phyloP scores from a whole-genome alignment of 2,797 vertebrate species.

The Melanotaenia parkinsoni region DNA sequence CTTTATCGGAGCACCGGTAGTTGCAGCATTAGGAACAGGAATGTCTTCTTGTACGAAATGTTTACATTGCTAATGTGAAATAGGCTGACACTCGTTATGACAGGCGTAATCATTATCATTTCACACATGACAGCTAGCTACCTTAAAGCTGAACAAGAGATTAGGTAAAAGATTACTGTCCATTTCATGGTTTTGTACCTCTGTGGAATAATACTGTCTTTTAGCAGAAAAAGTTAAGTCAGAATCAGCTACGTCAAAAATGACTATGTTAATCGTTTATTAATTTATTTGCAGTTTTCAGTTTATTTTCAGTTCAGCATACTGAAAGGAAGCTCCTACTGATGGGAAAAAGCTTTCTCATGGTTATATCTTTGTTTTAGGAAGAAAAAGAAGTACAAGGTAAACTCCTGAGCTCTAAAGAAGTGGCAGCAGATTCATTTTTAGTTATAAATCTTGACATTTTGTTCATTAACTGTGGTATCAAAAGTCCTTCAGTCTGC shows the following conservation, averaged over 20 bases:
- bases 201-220: conserved; percentile 44
- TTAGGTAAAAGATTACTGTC: conserved; percentile 62
- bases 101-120: conserved; percentile 70
- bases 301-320: conserved; percentile 31
- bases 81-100: conserved; percentile 63
- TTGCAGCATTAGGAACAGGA: conserved; percentile 57
- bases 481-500: conserved; percentile 6
- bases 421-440: background rate
- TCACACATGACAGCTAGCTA: conserved; percentile 55
- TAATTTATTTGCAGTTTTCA: conserved; percentile 15
- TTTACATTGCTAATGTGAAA: conserved; percentile 75
- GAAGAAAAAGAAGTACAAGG: background rate
- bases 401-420: background rate
- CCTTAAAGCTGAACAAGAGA: conserved; percentile 62
- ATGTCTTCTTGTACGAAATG: conserved; percentile 58
- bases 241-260: conserved; percentile 36
- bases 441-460: background rate
- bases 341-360: conserved; percentile 1
- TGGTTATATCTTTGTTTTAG: conserved; percentile 18
- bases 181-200: conserved; percentile 53
- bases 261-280: conserved; percentile 14
- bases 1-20: conserved; percentile 55
- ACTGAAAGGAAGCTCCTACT: conserved; percentile 12
- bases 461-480: background rate
- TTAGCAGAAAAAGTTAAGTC: conserved; percentile 37